These are phyloP conservation scores for Cantharis lateralis DNA, from an alignment of 2,888 invertebrate genomes.

Conservation along the genomic window DNA sequence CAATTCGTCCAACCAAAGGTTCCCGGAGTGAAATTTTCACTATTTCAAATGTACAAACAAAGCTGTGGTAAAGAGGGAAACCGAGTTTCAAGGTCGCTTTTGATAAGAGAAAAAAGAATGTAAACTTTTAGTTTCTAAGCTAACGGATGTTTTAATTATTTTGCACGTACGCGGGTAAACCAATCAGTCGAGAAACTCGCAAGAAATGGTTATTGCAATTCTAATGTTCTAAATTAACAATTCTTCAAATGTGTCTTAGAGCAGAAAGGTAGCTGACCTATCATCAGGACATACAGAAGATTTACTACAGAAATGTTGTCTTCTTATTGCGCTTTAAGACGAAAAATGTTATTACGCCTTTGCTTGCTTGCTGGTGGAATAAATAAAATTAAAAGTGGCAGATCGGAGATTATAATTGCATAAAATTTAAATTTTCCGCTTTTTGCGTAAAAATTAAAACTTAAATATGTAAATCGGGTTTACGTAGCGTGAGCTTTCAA, in stretches of 20 bases:
- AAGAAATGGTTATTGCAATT: background rate
- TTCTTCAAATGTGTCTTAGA: slow-evolving; percentile 15
- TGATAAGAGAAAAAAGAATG: background rate
- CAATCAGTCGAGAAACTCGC: background rate
- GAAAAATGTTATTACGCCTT: background rate
- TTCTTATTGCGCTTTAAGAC: background rate
- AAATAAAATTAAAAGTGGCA: background rate
- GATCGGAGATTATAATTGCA: background rate
- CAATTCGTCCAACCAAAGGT: background rate
- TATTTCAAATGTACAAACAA: background rate
- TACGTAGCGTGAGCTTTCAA: background rate
- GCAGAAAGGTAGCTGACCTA: slow-evolving; percentile 29
- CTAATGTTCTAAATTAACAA: slow-evolving; percentile 1
- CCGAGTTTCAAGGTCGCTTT: background rate
- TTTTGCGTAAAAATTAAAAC: background rate
- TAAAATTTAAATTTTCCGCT: background rate
- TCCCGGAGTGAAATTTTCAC: background rate
- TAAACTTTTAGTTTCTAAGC: background rate
- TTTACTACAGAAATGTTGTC: background rate
- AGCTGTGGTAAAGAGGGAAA: background rate
- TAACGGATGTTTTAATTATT: background rate
- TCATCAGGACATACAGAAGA: slow-evolving; percentile 1
- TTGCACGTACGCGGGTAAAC: background rate
- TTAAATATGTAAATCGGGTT: background rate
- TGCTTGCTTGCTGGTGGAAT: background rate